Conservation (phyloP, 2,888 invertebrate genomes). For the Platycheirus albimanus region DNA sequence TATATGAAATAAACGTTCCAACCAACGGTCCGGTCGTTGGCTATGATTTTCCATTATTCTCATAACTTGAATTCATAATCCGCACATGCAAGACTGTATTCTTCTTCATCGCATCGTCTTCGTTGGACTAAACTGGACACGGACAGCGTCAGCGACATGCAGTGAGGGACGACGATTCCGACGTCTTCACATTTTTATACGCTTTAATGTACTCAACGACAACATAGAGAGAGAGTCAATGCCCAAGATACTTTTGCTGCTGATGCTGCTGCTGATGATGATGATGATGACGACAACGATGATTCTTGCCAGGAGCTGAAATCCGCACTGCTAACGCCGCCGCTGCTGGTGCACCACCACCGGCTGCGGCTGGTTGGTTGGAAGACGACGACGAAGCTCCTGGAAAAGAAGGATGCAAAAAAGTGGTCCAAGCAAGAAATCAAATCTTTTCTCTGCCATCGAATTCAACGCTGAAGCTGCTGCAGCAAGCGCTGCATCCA, state of each 20-base stretch:
- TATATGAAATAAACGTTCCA: slow-evolving; percentile 73
- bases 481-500: slow-evolving; percentile 28
- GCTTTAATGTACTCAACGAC: slow-evolving; percentile 57
- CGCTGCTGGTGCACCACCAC: not conserved
- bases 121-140: slow-evolving; percentile 18
- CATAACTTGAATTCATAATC: slow-evolving; percentile 75
- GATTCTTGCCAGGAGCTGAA: slow-evolving; percentile 43
- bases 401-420: slow-evolving; percentile 41
- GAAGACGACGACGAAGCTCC: slow-evolving; percentile 37
- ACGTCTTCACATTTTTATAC: slow-evolving; percentile 23
- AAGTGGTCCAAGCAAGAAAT: slow-evolving; percentile 49
- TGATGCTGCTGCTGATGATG: too few species aligned
- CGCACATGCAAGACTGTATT: slow-evolving; percentile 55
- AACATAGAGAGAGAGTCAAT: slow-evolving; percentile 48
- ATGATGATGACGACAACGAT: slow-evolving; percentile 33
- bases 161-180: not conserved
- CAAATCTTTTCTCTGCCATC: slow-evolving; percentile 54
- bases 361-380: too few species aligned
- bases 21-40: slow-evolving; percentile 50
- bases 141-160: too few species aligned
- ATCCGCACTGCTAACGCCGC: slow-evolving; percentile 22
- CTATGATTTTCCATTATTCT: slow-evolving; percentile 74
- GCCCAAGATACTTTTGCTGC: slow-evolving; percentile 54
- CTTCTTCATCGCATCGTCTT: slow-evolving; percentile 1
- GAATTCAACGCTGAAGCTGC: slow-evolving; percentile 1